Evolutionary conservation across 1,140 invertebrate genomes (phyloP), one percentile per base, ranked within the genome.

Genomic region (Sarcophaga peregrina): DNA sequence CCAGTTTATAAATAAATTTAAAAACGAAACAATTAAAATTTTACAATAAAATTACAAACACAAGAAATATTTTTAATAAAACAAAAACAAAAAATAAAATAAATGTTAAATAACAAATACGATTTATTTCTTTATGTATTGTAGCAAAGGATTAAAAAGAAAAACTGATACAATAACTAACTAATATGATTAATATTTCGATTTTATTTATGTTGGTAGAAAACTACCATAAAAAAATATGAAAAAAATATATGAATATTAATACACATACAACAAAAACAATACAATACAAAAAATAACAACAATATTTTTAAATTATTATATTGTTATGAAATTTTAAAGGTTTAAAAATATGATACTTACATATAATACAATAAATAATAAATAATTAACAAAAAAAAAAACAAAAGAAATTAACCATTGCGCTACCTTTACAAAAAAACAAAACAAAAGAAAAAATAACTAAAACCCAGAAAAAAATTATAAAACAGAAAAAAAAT

Each of bases 401-500:
- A 52, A 52, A 13, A 10, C 13, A 52, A 20, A 20, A 68, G n/a
- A 68, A 68, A n/a, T 68, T 20, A 20, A 68, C 20, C 17, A 6
- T 20, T n/a, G n/a, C n/a, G 25, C 25, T 37, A 37, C 1, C 25
- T 37, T 37, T 37, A 37, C 25, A 72, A 25, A 72, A 11, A 10
- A 68, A 68, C 5, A 11, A 68, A 68, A 72, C 2, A 78, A 78
- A 50, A n/a, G n/a, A 76, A 3, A 52, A 78, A 47, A 17, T 15
- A 47, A 15, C 17, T 76, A 76, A 76, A 52, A 15, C n/a, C n/a
- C 5, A 50, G 25, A 52, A 50, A 76, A 76, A 17, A 37, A 50
- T 76, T 9, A 20, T 78, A 17, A 52, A 78, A 78, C 45, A 76
- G 46, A 46, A 13, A 46, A 76, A 76, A 76, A 73, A 7, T 47